phyloP scores from a whole-genome alignment of 2,113 vertebrate genomes.

The Saguinus midas region DNA sequence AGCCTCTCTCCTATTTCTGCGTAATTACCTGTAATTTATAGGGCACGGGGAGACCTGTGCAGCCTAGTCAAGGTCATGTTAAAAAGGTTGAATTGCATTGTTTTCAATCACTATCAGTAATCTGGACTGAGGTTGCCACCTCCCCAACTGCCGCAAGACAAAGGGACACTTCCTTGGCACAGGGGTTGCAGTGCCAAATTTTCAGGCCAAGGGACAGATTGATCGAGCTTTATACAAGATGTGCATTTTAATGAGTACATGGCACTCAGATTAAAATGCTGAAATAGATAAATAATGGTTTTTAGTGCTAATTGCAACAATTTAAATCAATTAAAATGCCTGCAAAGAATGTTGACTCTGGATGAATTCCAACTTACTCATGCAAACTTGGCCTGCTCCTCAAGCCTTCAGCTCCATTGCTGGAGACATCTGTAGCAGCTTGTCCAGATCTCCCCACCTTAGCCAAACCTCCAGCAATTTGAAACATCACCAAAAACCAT shows the following conservation, averaged over 20 bases:
- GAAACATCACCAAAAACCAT: not conserved
- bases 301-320: constrained; percentile 62
- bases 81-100: not conserved
- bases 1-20: constrained; percentile 7
- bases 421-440: not conserved
- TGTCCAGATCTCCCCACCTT: not conserved
- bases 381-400: not conserved
- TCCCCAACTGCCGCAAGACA: not conserved
- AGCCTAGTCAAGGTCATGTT: constrained; percentile 38
- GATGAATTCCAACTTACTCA: constrained; percentile 5
- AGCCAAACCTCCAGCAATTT: not conserved
- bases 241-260: constrained; percentile 2
- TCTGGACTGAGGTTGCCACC: not conserved
- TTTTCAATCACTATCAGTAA: constrained; percentile 50
- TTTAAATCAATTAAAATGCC: constrained; percentile 60
- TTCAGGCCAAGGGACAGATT: not conserved
- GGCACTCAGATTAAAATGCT: constrained; percentile 28
- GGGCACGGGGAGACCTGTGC: not conserved
- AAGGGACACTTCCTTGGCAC: not conserved
- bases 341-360: constrained; percentile 50
- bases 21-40: constrained; percentile 65
- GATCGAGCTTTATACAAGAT: not conserved
- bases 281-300: constrained; percentile 55
- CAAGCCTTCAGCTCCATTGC: not conserved
- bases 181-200: not conserved